Base-by-base conservation (phyloP, 2,797 vertebrate genomes). In the Sebastes hubbsi region DNA sequence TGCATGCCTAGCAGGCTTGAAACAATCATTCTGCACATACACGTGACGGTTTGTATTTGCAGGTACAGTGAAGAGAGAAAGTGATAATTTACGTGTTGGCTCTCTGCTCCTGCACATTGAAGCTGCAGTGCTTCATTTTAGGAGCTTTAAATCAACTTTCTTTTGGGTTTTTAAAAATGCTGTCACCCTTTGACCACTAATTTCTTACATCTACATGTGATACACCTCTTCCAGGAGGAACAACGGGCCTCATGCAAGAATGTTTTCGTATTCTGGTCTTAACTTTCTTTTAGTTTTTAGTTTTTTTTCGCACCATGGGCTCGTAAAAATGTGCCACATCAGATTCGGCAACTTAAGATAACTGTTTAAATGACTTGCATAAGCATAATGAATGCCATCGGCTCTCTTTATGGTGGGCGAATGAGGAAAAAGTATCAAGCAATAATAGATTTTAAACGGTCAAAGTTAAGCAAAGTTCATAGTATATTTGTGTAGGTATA, bases 201-300 rank as follows among this genome's bases (percentile, higher is more conserved):
- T 46, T 74, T 73, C 38, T 72, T 49, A 49, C n/a, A 62, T 77
- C 70, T 71, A 58, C 38, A 78, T 72, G 58, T 78, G 22, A 62
- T 52, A 70, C 29, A 60, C 38, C 38, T 42, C 38, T 42, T 6
- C 38, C 38, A 7, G 12, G 36, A 61, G 30, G 29, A 24, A 80
- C 67, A 38, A 38, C 5, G 36, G 36, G 36, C 36, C 36, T 42
- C 14, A 38, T 38, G 36, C 5, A 42, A 42, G 38, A 42, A 42
- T 42, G 38, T 42, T 42, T 42, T 42, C 2, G 2, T 42, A 16
- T 42, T 42, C 5, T 42, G 38, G 38, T 42, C 13, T 42, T 42
- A 42, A 42, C 38, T 42, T 42, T 42, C 38, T 42, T 42, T 42
- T 42, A 16, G 38, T 42, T 42, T 42, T 42, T 42, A 0, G 0